These are phyloP conservation scores for Cygnus atratus DNA, from an alignment of 2,113 vertebrate genomes.

Conservation along the genomic window DNA sequence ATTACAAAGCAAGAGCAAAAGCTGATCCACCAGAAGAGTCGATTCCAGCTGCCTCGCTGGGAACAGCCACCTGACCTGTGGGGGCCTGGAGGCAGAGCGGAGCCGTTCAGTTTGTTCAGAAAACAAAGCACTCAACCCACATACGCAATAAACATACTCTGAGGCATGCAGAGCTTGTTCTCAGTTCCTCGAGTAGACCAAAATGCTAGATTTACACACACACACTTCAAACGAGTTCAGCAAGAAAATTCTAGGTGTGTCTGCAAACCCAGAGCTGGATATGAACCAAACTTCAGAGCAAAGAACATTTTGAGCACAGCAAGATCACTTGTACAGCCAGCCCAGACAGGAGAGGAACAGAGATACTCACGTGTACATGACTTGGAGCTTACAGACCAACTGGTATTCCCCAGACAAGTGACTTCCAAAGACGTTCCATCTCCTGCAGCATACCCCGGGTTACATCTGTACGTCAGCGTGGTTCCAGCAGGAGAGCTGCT, in stretches of 20 bases:
- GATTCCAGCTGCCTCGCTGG: background rate
- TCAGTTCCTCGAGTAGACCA: background rate
- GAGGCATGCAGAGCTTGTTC: background rate
- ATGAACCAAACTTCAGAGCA: background rate
- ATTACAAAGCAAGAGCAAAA: background rate
- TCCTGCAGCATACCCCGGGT: fast-evolving
- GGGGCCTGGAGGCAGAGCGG: background rate
- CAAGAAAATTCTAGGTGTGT: background rate
- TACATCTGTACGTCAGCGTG: fast-evolving
- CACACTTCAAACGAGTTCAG: background rate
- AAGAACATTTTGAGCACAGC: fast-evolving
- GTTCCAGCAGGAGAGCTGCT: background rate
- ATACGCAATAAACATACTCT: too few species aligned
- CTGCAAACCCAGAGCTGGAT: background rate
- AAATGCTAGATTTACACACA: background rate
- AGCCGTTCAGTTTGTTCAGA: background rate
- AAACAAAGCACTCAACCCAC: background rate
- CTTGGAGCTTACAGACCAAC: background rate
- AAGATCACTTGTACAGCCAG: background rate
- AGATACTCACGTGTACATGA: constrained; percentile 17
- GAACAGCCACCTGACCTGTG: background rate
- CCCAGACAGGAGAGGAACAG: background rate
- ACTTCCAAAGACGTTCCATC: background rate
- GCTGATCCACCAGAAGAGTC: background rate
- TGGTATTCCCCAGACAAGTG: background rate